Evolutionary conservation across 1,140 invertebrate species (phyloP).

Genomic region (Drosophila lacertosa): DNA sequence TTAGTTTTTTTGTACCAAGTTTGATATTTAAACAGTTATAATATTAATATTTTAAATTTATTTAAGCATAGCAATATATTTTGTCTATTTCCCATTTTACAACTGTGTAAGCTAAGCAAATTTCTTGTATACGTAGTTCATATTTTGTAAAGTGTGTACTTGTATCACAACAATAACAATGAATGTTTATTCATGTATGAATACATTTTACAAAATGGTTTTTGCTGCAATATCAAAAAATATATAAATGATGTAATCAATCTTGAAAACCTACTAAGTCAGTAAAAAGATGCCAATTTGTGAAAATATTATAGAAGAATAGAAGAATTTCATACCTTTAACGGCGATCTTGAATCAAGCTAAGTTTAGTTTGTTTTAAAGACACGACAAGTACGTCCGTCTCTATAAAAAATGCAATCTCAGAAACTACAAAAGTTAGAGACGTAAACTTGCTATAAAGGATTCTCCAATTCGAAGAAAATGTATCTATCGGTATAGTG

Average conservation of each 20-base stretch:
- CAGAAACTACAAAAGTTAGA: too few species aligned
- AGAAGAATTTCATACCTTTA: too few species aligned
- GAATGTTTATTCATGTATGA: not conserved
- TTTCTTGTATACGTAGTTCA: not conserved
- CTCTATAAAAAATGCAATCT: too few species aligned
- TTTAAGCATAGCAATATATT: conserved; percentile 17
- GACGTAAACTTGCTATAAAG: too few species aligned
- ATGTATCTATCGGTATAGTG: too few species aligned
- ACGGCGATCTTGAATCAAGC: too few species aligned
- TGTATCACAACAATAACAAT: not conserved
- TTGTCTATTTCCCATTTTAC: not conserved
- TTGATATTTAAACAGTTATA: conserved; percentile 3
- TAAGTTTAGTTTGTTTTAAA: too few species aligned
- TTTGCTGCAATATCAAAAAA: conserved; percentile 18
- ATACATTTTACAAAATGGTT: conserved; percentile 4
- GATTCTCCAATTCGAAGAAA: too few species aligned
- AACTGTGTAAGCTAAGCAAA: not conserved
- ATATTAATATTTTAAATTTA: conserved; percentile 32
- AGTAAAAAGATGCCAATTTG: too few species aligned
- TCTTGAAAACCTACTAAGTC: too few species aligned
- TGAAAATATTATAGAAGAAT: too few species aligned
- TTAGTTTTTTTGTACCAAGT: conserved; percentile 19
- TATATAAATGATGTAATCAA: not conserved
- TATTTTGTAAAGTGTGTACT: not conserved
- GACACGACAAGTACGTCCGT: too few species aligned